phyloP scores from a whole-genome alignment of 2,797 vertebrate genomes.

The Borostomias antarcticus region DNA sequence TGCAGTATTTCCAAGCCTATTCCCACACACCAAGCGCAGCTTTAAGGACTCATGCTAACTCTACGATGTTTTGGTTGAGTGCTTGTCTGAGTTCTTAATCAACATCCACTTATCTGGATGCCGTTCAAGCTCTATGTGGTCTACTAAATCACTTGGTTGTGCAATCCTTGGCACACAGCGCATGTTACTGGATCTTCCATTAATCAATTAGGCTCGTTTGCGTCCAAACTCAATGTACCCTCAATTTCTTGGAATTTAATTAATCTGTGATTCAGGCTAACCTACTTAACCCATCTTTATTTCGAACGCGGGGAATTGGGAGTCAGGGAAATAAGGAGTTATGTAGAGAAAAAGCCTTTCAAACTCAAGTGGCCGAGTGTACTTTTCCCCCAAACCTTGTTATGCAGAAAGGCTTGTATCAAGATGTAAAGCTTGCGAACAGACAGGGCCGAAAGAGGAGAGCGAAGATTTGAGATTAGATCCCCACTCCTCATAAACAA shows the following conservation, averaged over 20 bases:
- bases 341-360: constrained; percentile 3
- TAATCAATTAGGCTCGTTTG: constrained; percentile 48
- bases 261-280: constrained; percentile 38
- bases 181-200: constrained; percentile 32
- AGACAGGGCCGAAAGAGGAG: constrained; percentile 25
- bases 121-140: constrained; percentile 38
- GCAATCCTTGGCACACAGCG: constrained; percentile 36
- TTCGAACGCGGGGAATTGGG: constrained; percentile 19
- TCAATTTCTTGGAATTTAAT: constrained; percentile 33
- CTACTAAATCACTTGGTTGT: constrained; percentile 56
- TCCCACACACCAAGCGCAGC: no score
- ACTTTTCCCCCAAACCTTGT: constrained; percentile 8
- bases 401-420: not conserved
- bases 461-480: constrained; percentile 53
- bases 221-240: constrained; percentile 23
- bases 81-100: constrained; percentile 26
- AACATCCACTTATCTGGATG: constrained; percentile 40
- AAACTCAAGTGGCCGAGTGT: constrained; percentile 13
- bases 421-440: constrained; percentile 15
- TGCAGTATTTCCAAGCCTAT: no score
- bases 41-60: no score
- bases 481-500: constrained; percentile 69
- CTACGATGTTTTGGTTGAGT: no score
- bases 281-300: constrained; percentile 33
- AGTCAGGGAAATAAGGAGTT: constrained; percentile 20